phyloP scores from a whole-genome alignment of 2,888 invertebrate species.

The Himalopsyche japonica region DNA sequence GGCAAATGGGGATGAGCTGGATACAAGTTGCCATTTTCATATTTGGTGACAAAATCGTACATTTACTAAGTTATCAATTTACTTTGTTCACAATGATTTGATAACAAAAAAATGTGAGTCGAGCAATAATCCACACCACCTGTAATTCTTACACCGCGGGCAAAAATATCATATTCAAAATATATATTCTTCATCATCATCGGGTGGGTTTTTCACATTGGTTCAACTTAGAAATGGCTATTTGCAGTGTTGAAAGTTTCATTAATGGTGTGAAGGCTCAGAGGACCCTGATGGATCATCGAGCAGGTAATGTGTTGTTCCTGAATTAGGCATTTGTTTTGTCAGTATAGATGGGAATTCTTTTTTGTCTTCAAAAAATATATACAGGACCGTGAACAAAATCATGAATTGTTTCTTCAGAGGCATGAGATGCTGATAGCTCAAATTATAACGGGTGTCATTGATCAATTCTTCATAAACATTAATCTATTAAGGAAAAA shows the following conservation, averaged over 20 bases:
- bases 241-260: neutral
- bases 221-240: neutral
- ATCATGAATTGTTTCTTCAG: conserved; percentile 53
- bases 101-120: too few relatives aligned
- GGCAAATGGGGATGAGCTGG: too few relatives aligned
- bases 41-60: too few relatives aligned
- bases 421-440: conserved; percentile 57
- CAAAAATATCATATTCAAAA: too few relatives aligned
- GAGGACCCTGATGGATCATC: conserved; percentile 26
- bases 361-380: conserved; percentile 58
- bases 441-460: conserved; percentile 71
- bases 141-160: too few relatives aligned
- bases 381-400: conserved; percentile 62
- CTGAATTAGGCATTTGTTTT: conserved; percentile 70
- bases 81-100: too few relatives aligned
- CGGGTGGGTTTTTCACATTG: too few relatives aligned
- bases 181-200: too few relatives aligned
- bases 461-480: conserved; percentile 68
- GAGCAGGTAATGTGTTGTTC: conserved; percentile 63
- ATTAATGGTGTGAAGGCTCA: neutral
- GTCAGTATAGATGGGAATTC: conserved; percentile 63
- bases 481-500: conserved; percentile 60
- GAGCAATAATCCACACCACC: too few relatives aligned
- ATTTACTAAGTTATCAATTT: too few relatives aligned
- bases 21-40: too few relatives aligned